These are phyloP conservation scores for Chironomus riparius DNA, from an alignment of 2,888 invertebrate species.

Conservation along the genomic window DNA sequence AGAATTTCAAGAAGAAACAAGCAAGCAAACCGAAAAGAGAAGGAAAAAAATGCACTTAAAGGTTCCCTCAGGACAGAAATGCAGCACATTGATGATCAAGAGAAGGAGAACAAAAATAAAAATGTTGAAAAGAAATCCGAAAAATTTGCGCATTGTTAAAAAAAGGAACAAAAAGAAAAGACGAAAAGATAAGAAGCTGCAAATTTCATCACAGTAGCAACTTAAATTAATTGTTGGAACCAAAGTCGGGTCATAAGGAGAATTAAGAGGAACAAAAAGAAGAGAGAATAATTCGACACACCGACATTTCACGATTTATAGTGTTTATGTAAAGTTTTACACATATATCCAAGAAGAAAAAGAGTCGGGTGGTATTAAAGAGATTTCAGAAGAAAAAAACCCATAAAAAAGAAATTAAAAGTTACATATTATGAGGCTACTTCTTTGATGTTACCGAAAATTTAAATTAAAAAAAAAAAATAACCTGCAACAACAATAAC, in stretches of 20 bases:
- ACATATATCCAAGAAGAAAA: not conserved
- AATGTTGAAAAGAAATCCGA: not conserved
- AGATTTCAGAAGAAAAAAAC: constrained; percentile 19
- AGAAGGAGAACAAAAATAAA: not conserved
- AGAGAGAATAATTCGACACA: constrained; percentile 14
- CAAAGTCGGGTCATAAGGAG: not conserved
- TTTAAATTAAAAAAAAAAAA: constrained; percentile 22
- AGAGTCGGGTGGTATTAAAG: constrained; percentile 22
- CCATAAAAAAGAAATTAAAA: constrained; percentile 27
- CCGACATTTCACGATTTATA: constrained; percentile 16
- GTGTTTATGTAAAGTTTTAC: constrained; percentile 26
- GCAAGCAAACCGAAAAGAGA: not conserved
- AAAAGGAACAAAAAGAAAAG: not conserved
- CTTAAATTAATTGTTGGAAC: constrained; percentile 9
- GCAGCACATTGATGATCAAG: not conserved
- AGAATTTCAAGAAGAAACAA: not conserved
- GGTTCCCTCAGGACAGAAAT: not conserved
- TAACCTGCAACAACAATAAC: constrained; percentile 7
- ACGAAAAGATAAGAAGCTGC: not conserved
- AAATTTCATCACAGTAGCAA: constrained; percentile 1
- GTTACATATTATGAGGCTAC: constrained; percentile 21
- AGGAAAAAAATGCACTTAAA: not conserved
- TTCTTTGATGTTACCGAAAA: constrained; percentile 26
- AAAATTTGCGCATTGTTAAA: not conserved
- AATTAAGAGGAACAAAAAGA: not conserved